These are phyloP conservation scores for Scophthalmus maximus DNA, from an alignment of 2,113 vertebrate genomes.

Conservation along the genomic window DNA sequence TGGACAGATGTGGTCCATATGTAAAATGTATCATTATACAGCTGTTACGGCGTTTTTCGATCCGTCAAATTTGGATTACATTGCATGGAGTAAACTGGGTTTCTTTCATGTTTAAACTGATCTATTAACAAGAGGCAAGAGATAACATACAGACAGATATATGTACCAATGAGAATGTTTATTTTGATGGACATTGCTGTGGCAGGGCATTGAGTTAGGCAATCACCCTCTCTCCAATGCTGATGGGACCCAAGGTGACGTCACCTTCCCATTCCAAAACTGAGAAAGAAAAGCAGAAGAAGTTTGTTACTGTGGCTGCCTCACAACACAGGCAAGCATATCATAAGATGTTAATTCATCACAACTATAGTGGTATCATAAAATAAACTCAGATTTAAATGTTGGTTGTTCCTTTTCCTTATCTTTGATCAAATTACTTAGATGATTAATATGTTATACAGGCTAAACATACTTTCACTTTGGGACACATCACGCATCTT, in stretches of 20 bases:
- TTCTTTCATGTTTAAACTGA: slow-evolving; percentile 4
- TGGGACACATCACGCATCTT: slow-evolving; percentile 27
- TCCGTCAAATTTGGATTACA: neutral
- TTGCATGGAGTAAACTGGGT: neutral
- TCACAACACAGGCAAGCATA: neutral
- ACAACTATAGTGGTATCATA: neutral
- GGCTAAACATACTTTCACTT: slow-evolving; percentile 33
- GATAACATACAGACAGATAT: slow-evolving; percentile 33
- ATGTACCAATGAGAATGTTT: slow-evolving; percentile 50
- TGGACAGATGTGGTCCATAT: slow-evolving; percentile 2
- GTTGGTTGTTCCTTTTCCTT: neutral
- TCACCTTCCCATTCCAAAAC: slow-evolving; percentile 65
- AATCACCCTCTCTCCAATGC: slow-evolving; percentile 28
- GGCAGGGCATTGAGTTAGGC: slow-evolving; percentile 35
- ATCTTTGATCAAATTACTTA: neutral
- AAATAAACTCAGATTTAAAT: neutral
- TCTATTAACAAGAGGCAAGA: slow-evolving; percentile 17
- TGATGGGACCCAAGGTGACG: slow-evolving; percentile 64
- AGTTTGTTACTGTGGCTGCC: neutral
- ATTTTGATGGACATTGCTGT: slow-evolving; percentile 44
- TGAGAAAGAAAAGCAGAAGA: slow-evolving; percentile 44
- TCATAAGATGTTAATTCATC: too few relatives aligned
- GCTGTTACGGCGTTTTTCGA: too few relatives aligned
- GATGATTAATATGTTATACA: neutral
- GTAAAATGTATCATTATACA: slow-evolving; percentile 14